These are phyloP conservation scores for Oxyura jamaicensis DNA, from an alignment of 2,113 vertebrate species.

Conservation along the genomic window DNA sequence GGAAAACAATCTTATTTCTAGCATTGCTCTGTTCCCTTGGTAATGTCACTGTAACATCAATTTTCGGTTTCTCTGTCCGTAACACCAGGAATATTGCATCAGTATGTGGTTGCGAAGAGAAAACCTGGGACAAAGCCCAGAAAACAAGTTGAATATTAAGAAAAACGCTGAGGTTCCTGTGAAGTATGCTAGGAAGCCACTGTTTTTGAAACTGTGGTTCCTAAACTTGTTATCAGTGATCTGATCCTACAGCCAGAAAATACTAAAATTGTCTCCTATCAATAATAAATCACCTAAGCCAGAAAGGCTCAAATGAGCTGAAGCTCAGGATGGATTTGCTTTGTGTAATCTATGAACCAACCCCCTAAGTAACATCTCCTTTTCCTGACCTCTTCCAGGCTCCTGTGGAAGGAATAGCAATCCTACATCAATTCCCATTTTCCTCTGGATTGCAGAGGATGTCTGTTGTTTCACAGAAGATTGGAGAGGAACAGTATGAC, in stretches of 20 bases:
- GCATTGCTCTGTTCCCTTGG: neutral
- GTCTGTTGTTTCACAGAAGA: conserved; percentile 67
- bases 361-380: neutral
- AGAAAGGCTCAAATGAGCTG: neutral
- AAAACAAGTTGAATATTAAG: neutral
- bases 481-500: neutral
- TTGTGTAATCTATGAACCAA: neutral
- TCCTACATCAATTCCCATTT: conserved; percentile 77
- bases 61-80: neutral
- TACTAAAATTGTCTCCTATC: neutral
- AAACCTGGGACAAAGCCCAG: neutral
- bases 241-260: neutral
- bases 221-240: neutral
- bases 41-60: neutral
- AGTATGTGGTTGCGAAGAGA: neutral
- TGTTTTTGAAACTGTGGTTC: neutral
- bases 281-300: neutral
- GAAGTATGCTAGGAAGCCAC: neutral
- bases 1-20: neutral
- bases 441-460: conserved; percentile 77
- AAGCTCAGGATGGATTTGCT: neutral
- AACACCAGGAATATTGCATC: neutral
- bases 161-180: neutral
- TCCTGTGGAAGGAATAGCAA: conserved; percentile 35
- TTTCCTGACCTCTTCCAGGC: conserved; percentile 24